Conservation (phyloP, 2,888 invertebrate species). For the Ennomos fuscantarius region DNA sequence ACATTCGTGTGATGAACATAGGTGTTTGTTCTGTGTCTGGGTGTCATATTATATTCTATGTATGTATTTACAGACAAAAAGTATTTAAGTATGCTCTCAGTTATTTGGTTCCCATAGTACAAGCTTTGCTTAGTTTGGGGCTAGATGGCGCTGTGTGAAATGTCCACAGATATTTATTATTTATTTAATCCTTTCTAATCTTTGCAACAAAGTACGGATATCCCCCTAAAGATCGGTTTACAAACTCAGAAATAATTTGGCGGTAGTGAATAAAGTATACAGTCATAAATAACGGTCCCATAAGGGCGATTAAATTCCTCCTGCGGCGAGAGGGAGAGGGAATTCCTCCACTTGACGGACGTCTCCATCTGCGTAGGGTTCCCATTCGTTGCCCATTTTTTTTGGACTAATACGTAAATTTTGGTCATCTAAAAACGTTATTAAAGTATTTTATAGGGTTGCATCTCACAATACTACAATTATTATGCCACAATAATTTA, state of each 20-base stretch:
- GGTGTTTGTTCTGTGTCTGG: too few species aligned
- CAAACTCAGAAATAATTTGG: constrained; percentile 31
- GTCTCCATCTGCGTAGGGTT: constrained; percentile 55
- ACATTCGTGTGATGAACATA: too few species aligned
- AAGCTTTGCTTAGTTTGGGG: too few species aligned
- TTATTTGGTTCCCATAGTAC: too few species aligned
- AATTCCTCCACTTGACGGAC: constrained; percentile 65
- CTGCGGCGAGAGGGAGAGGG: constrained; percentile 49
- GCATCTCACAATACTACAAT: too few species aligned
- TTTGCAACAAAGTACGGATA: constrained; percentile 10
- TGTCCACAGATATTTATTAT: too few species aligned
- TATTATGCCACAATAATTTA: too few species aligned
- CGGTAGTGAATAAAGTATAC: constrained; percentile 51
- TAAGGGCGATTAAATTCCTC: constrained; percentile 70
- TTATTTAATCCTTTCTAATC: not conserved
- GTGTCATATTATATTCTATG: too few species aligned
- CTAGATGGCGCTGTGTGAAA: too few species aligned
- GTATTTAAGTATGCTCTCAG: too few species aligned
- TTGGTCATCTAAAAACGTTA: not conserved
- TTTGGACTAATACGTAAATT: not conserved
- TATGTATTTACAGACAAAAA: too few species aligned
- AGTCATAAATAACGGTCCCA: constrained; percentile 62
- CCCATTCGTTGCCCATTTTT: not conserved
- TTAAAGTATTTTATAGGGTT: too few species aligned
- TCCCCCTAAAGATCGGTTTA: constrained; percentile 9